Evolutionary conservation across 1,140 invertebrate genomes (phyloP), one percentile per base, ranked within the genome.

Genomic region (Brachionus angularis): DNA sequence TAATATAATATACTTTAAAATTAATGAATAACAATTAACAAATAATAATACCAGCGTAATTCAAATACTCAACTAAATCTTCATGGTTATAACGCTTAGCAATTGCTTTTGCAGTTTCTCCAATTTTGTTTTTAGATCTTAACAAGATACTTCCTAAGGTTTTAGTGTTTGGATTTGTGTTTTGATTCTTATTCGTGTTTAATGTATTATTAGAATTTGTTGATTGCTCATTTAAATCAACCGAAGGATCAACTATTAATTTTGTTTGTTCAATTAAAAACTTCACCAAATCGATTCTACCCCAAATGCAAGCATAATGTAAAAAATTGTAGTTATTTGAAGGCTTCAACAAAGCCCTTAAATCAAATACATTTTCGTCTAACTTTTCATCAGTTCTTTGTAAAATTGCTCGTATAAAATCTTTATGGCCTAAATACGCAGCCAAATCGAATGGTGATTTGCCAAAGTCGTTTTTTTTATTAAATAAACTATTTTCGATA

Each of bases 241-340:
- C 23, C 5, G 10, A 27, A 1, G 62, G 44, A 8, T 67, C 62
- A 4, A 67, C 18, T 5, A 67, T 46, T 27, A 47, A 47, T 47
- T 50, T 46, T 33, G 33, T 29, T 47, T 67, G 62, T 3, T 67
- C 47, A 29, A 67, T 10, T 16, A 67, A 50, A 47, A 67, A 47
- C 21, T 67, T 67, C 0, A 46, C 42, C 27, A 67, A 67, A 34
- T 67, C 62, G 4, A 67, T 5, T 31, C 62, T 46, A 29, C 47
- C 47, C 62, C 62, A 67, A 21, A 67, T 67, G 27, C 62, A 67
- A 34, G 62, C 62, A 46, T 47, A 50, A 47, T 67, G 62, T 23
- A 67, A 29, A 67, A 67, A 67, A 23, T 67, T 67, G 16, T 67
- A 67, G 1, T 39, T 33, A 50, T 47, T 36, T 10, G 14, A 5